Base-by-base conservation (phyloP, 2,888 invertebrate genomes). In the Monopis laevigella region DNA sequence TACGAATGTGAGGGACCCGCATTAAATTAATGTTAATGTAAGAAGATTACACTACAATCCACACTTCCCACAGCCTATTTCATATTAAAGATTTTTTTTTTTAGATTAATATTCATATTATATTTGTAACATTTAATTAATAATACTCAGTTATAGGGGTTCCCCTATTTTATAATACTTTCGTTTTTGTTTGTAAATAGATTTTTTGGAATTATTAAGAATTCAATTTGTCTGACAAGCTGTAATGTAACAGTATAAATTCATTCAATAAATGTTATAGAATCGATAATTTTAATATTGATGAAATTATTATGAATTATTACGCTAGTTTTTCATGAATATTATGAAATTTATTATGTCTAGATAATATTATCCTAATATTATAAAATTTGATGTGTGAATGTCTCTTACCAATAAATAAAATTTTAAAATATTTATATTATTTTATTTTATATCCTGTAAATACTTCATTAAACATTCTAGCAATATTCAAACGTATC, bases 341-440 rank as follows among this genome's bases (percentile, higher is more conserved):
- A 27, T 27, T 27, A 36, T 36, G 24, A 13, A 17, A 29, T 42
- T 36, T 42, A 18, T 26, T 24, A 36, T 36, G 28, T 42, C 27
- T 32, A 18, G 14, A 30, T 29, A 36, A 28, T 35, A 42, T 36
- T 29, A 34, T 34, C 24, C 65, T 64, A 59, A 65, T 66, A 64
- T 62, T 41, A 45, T 65, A 57, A 62, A 64, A 74, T 67, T 78
- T 71, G 80, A 78, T 78, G 80, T 80, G 80, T 80, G 80, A 80
- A 80, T 80, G 80, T 80, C 80, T 80, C 80, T 78, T 68, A 78
- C 73, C 68, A 78, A 77, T 78, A 77, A 77, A 78, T 63, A 45
- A 40, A n/a, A 43, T 64, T 63, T 62, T 54, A 69, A 71, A 64
- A 24, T 19, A 32, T 41, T 11, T 11, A 17, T 38, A 8, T 7